Percentiles rank a stretch among this genome's conserved stretches.
Conservation (phyloP, 2,113 vertebrate genomes). For the Scomber colias region DNA sequence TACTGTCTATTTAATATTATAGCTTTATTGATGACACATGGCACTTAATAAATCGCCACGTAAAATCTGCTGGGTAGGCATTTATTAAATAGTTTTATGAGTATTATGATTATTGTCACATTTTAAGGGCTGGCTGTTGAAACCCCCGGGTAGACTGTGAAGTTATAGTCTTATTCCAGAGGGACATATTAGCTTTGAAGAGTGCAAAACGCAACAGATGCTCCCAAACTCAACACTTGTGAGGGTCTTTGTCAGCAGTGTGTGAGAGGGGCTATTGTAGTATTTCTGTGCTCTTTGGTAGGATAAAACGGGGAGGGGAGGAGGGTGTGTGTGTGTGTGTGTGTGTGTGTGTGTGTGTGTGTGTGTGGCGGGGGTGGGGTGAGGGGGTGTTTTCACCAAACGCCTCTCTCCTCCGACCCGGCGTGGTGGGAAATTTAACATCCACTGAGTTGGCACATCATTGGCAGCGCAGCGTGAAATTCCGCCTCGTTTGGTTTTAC, state of each 20-base stretch:
- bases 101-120: background rate
- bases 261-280: constrained; percentile 82
- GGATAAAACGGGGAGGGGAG: constrained; percentile 73
- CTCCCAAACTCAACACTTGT: constrained; percentile 76
- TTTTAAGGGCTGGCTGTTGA: background rate
- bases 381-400: constrained; percentile 60
- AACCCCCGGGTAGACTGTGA: constrained; percentile 15
- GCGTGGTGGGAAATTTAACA: constrained; percentile 84
- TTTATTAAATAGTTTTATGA: background rate
- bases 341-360: constrained; percentile 21
- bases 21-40: background rate
- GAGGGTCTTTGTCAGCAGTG: constrained; percentile 81
- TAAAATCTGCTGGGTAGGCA: too few relatives aligned
- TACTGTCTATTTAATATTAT: background rate
- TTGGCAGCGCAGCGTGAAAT: constrained; percentile 84
- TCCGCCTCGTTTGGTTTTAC: constrained; percentile 85
- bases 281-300: constrained; percentile 72
- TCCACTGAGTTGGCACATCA: constrained; percentile 79
- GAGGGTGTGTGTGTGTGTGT: constrained; percentile 37
- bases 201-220: constrained; percentile 77
- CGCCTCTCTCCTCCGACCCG: constrained; percentile 64
- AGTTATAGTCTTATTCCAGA: constrained; percentile 30
- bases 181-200: constrained; percentile 61
- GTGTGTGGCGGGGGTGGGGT: background rate
- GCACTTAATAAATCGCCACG: background rate